Evolutionary conservation across 2,797 vertebrate genomes (phyloP), one percentile per base, ranked within the genome.

Genomic region (Arnoldichthys spilopterus): DNA sequence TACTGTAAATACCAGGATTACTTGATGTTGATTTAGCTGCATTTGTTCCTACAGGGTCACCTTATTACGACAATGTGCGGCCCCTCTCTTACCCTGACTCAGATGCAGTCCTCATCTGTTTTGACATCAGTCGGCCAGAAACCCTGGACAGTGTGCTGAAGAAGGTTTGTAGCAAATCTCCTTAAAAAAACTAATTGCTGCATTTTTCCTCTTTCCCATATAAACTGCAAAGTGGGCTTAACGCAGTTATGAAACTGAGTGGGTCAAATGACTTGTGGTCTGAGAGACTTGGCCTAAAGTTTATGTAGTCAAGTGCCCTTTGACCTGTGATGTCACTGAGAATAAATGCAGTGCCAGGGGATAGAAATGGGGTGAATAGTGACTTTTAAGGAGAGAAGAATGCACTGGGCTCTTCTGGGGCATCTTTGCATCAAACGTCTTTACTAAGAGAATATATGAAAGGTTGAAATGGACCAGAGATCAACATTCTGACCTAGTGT

Each of bases 61-160:
- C 95, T 2, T 97, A 97, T 62, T 97, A 97, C 6, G 96, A 97
- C 91, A 97, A 97, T 0, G 95, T 97, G 67, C 94, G 95, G 7
- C 96, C 96, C 0, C 95, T 97, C 22, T 96, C 96, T 26, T 97
- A 96, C 81, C 96, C 96, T 0, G 96, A 97, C 61, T 94, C 95
- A 0, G 96, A 97, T 0, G 96, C 95, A 0, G 96, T 97, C 77
- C 93, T 97, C 71, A 95, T 97, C 85, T 97, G 96, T 88, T 97
- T 96, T 78, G 96, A 97, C 87, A 94, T 96, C 88, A 95, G 96
- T 67, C 90, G 96, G 12, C 96, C 95, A 37, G 95, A 96, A 88
- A 97, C 96, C 24, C 90, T 96, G 54, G 95, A 97, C 83, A 96
- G 94, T 1, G 95, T 96, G 73, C 89, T 96, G 5, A 96, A 96